phyloP scores from a whole-genome alignment of 2,888 invertebrate genomes.

The Apeira syringaria region DNA sequence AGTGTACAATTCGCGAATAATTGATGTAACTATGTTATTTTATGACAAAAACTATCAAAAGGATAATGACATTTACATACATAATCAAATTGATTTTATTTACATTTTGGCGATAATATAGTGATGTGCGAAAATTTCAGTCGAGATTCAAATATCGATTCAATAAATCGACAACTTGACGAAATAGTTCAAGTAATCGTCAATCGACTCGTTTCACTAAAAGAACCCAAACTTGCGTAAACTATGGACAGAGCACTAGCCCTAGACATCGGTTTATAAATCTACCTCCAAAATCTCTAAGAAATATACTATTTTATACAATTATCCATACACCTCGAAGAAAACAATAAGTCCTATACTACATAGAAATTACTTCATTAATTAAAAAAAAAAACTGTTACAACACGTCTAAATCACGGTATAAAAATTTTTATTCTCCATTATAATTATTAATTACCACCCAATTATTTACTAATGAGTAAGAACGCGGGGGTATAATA shows the following conservation, averaged over 20 bases:
- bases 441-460: slow-evolving; percentile 6
- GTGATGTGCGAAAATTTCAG: slow-evolving; percentile 36
- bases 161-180: slow-evolving; percentile 24
- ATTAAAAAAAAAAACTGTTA: slow-evolving; percentile 39
- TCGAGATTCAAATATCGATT: slow-evolving; percentile 55
- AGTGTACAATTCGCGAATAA: slow-evolving; percentile 48
- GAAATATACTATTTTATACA: slow-evolving; percentile 78
- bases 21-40: slow-evolving; percentile 15
- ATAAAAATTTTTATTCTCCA: slow-evolving; percentile 48
- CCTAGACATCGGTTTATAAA: slow-evolving; percentile 55
- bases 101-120: slow-evolving; percentile 46
- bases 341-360: slow-evolving; percentile 48
- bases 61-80: slow-evolving; percentile 32
- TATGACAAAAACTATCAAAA: slow-evolving; percentile 25
- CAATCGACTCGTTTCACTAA: slow-evolving; percentile 59
- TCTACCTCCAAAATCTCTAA: slow-evolving; percentile 48
- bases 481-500: not conserved
- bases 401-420: slow-evolving; percentile 42
- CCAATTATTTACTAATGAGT: slow-evolving; percentile 1
- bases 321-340: slow-evolving; percentile 75
- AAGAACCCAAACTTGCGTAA: slow-evolving; percentile 68
- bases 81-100: slow-evolving; percentile 62
- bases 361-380: slow-evolving; percentile 58
- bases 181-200: too few species aligned
- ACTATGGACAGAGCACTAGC: slow-evolving; percentile 59